Base-by-base conservation (phyloP, 2,888 invertebrate genomes). In the Aleiodes testaceus region DNA sequence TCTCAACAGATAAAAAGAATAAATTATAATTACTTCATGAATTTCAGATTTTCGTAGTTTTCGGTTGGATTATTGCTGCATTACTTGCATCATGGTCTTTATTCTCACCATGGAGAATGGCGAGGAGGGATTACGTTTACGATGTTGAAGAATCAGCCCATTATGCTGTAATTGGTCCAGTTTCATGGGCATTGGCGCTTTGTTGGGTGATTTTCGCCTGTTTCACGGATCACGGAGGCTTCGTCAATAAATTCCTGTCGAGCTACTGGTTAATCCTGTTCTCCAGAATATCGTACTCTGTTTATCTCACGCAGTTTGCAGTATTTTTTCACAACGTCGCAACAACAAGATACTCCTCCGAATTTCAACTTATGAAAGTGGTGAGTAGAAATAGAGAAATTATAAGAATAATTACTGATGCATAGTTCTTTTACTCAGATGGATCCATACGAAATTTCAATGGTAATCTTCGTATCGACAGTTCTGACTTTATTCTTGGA, bases 151-250 rank as follows among this genome's bases (percentile, higher is more conserved):
- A 91, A 52, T 92, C 92, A 0, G 91, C 93, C 0, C 89, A 90
- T 66, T 93, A 92, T 78, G 90, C 92, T 3, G 90, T 92, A 0
- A 87, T 92, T 79, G 90, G 92, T 59, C 93, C 93, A 0, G 82
- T 93, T n/a, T 89, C 91, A 1, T 89, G 91, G 66, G 89, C 92
- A 7, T 77, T 91, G 59, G 89, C 90, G 9, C 85, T 92, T 30
- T 90, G 91, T 50, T 93, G 93, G 93, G 82, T 91, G 9, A 91
- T 93, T 72, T 92, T 92, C 79, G 91, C 90, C 6, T 91, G 91
- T 61, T 90, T 90, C 76, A 90, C 88, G 30, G 89, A 90, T 68
- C 86, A 89, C 77, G 89, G 89, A 80, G 90, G 89, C 69, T 82
- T 87, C 65, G 77, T 92, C 20, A 89, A 90, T 36, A 85, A 84